Conservation (phyloP, 2,113 vertebrate species). For the Pomatorhinus ruficollis region DNA sequence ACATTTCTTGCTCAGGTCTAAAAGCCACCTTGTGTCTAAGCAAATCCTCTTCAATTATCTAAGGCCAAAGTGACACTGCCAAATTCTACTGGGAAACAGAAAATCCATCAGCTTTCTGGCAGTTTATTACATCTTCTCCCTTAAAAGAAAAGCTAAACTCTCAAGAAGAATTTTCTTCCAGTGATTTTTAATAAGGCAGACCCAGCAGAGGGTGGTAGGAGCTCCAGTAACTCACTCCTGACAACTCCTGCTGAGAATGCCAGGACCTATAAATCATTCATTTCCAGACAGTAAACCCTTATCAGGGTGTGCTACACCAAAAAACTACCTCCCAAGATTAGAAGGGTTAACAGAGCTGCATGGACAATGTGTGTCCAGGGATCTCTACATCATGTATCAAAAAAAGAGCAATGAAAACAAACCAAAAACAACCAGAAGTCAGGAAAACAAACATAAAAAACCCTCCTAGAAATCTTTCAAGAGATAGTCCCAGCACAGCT, state of each 20-base stretch:
- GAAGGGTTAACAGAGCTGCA: neutral
- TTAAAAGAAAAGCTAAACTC: neutral
- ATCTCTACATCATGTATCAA: neutral
- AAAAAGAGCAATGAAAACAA: neutral
- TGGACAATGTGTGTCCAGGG: neutral
- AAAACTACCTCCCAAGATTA: neutral
- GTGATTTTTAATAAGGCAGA: neutral
- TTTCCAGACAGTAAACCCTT: neutral
- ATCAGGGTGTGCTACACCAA: neutral
- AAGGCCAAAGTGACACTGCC: neutral
- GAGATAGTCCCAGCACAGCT: neutral
- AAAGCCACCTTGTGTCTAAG: neutral
- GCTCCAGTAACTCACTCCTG: neutral
- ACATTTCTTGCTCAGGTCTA: neutral
- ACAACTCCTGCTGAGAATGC: neutral
- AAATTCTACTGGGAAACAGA: neutral
- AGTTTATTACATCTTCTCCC: neutral
- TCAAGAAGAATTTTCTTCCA: neutral
- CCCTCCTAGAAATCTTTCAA: neutral
- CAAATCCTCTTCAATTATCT: neutral
- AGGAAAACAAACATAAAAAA: neutral
- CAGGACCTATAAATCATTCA: neutral
- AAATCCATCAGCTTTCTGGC: neutral
- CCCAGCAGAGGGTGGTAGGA: neutral
- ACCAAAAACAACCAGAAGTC: neutral